Percentiles rank a stretch among this genome's conserved stretches.
These are phyloP conservation scores for Ia io DNA, from an alignment of 2,113 vertebrate genomes.

Conservation along the genomic window DNA sequence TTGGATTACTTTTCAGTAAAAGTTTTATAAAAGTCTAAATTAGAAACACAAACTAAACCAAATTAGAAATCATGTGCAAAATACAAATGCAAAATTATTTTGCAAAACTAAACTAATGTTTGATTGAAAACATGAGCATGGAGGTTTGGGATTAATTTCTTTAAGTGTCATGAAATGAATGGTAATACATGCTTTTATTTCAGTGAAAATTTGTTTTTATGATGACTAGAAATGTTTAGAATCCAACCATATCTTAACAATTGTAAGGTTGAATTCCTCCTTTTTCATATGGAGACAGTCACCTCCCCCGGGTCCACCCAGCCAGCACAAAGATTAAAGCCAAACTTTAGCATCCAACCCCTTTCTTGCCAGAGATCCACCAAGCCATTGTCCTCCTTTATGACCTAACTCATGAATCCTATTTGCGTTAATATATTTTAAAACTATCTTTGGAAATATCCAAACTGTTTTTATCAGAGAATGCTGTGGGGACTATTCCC, in stretches of 20 bases:
- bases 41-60: constrained; percentile 19
- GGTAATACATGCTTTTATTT: background rate
- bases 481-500: background rate
- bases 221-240: background rate
- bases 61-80: constrained; percentile 40
- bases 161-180: constrained; percentile 6
- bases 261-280: background rate
- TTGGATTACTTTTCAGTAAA: constrained; percentile 54
- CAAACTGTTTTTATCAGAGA: background rate
- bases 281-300: background rate
- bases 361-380: background rate
- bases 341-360: background rate
- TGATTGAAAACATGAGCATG: background rate
- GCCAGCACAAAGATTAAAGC: background rate
- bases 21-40: constrained; percentile 47
- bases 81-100: constrained; percentile 48
- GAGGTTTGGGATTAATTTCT: background rate
- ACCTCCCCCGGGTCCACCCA: background rate
- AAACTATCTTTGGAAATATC: background rate
- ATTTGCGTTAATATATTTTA: background rate
- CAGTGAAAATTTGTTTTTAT: constrained; percentile 1
- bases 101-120: constrained; percentile 20
- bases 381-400: background rate
- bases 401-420: background rate
- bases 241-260: background rate